A percentile compares a stretch with the other conserved stretches of the same genome.
Evolutionary conservation across 2,113 vertebrate species (phyloP).

Genomic region (Stomatorhinus ivindoensis): DNA sequence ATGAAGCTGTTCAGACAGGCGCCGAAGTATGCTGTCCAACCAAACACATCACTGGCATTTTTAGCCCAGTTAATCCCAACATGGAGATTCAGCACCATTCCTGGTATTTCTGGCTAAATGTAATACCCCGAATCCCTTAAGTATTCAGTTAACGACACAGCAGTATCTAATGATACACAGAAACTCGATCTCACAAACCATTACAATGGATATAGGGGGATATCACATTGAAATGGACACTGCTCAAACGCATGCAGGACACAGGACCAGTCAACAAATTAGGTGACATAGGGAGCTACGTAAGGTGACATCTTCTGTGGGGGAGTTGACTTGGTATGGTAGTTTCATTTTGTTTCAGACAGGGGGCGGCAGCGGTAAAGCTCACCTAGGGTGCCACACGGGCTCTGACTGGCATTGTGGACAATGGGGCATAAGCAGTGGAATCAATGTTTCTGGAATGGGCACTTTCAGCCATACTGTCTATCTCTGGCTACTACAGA

Average conservation of each 20-base stretch:
- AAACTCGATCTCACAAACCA: neutral
- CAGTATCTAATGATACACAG: neutral
- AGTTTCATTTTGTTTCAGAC: neutral
- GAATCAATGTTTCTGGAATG: neutral
- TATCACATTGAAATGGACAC: neutral
- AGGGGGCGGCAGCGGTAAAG: neutral
- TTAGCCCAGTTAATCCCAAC: neutral
- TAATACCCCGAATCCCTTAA: neutral
- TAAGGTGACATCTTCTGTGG: neutral
- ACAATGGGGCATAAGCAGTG: neutral
- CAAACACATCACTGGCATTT: neutral
- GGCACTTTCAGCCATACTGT: neutral
- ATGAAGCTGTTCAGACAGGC: slow-evolving; percentile 91
- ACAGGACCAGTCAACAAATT: neutral
- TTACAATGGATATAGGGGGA: neutral
- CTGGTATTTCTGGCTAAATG: neutral
- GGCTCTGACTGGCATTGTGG: neutral
- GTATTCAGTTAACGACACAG: neutral
- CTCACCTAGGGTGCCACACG: neutral
- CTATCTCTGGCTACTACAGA: neutral
- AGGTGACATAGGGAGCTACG: neutral
- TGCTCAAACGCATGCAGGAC: neutral
- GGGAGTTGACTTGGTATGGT: neutral
- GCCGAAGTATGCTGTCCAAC: slow-evolving; percentile 79
- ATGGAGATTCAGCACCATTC: neutral